Conservation (phyloP, 1,140 invertebrate genomes). For the Cheumatopsyche charites region DNA sequence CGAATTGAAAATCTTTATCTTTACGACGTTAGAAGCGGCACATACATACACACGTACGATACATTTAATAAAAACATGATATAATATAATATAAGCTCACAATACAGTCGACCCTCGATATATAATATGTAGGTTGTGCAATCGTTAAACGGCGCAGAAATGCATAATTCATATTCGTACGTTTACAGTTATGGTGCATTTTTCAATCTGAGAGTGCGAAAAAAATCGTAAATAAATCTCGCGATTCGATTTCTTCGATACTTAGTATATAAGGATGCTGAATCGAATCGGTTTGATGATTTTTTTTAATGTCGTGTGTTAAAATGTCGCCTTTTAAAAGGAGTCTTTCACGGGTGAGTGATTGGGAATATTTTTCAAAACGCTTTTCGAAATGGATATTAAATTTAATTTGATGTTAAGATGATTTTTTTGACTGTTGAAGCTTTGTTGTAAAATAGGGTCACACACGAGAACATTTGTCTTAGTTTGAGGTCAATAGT, state of each 20-base stretch:
- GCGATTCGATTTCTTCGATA: no score
- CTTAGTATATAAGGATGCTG: no score
- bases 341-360: neutral
- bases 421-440: neutral
- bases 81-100: no score
- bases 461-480: neutral
- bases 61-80: neutral
- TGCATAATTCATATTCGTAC: conserved; percentile 41
- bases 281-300: no score
- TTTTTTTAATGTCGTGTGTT: neutral
- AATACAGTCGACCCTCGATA: no score
- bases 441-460: neutral
- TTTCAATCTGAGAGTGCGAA: neutral
- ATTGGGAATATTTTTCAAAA: neutral
- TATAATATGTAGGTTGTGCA: no score
- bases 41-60: neutral
- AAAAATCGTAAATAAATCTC: conserved; percentile 5
- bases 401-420: conserved; percentile 19
- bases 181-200: neutral
- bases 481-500: no score
- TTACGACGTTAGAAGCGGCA: conserved; percentile 31
- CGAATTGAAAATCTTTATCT: conserved; percentile 45
- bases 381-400: neutral
- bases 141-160: conserved; percentile 35
- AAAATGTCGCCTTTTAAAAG: no score